These are phyloP conservation scores for Pangasius larnaudii DNA, from an alignment of 2,797 vertebrate genomes.

Conservation along the genomic window DNA sequence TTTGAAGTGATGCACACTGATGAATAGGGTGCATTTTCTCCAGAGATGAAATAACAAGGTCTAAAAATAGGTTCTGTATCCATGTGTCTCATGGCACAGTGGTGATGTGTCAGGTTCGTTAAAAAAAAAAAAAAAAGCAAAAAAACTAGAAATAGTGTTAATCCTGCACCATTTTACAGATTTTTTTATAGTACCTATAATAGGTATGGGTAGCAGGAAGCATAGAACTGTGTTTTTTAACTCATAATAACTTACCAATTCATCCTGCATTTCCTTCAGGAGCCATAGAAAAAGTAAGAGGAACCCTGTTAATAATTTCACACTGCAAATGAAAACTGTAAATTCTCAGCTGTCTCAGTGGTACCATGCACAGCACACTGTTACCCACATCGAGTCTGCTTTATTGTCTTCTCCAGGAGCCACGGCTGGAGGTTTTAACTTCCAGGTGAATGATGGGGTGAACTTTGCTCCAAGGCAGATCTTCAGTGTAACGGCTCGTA, in stretches of 20 bases:
- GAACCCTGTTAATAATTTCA: neutral
- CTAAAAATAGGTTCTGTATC: neutral
- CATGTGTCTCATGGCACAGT: neutral
- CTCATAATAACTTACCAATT: neutral
- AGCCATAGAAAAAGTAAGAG: neutral
- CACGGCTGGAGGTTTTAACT: constrained; percentile 89
- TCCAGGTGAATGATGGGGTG: constrained; percentile 90
- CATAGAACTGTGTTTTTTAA: neutral
- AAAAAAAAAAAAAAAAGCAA: neutral
- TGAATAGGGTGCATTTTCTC: neutral
- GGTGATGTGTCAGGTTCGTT: neutral
- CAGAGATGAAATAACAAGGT: neutral
- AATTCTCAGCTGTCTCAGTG: constrained; percentile 6
- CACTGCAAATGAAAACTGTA: constrained; percentile 18
- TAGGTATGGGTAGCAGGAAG: neutral
- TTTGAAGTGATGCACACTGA: neutral
- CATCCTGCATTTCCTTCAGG: neutral
- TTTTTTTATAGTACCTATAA: neutral
- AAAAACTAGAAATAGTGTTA: neutral
- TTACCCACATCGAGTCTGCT: neutral
- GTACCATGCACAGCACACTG: neutral
- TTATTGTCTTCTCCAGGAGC: constrained; percentile 70
- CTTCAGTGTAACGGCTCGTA: constrained; percentile 86
- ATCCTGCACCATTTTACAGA: neutral
- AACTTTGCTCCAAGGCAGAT: constrained; percentile 87